Percentiles rank a stretch among this genome's conserved stretches.
Evolutionary conservation across 1,140 invertebrate species (phyloP).

Genomic region (Drosophila truncata): DNA sequence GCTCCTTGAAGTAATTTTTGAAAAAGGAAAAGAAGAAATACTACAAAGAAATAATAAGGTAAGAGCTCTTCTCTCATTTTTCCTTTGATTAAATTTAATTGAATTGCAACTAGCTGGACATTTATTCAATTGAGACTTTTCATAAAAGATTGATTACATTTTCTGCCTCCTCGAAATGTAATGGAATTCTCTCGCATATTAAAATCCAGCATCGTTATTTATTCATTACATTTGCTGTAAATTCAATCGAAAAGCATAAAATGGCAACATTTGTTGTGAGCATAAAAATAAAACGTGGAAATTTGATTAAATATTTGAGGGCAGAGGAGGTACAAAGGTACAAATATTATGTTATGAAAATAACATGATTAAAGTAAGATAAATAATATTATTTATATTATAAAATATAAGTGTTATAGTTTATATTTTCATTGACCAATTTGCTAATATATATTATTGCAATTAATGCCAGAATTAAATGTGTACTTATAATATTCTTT

Average conservation of each 20-base stretch:
- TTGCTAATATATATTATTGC: neutral
- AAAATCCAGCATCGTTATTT: constrained; percentile 19
- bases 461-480: neutral
- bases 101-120: neutral
- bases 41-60: neutral
- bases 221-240: constrained; percentile 17
- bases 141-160: constrained; percentile 6
- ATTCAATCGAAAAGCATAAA: constrained; percentile 17
- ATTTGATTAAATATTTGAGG: constrained; percentile 6
- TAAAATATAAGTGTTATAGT: neutral
- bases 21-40: neutral
- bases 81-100: neutral
- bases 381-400: neutral
- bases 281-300: neutral
- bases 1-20: neutral
- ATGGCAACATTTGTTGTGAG: constrained; percentile 2
- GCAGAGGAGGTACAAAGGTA: neutral
- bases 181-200: neutral
- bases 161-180: neutral
- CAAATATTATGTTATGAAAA: neutral
- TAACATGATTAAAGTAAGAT: too few species aligned
- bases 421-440: neutral
- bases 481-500: too few species aligned
- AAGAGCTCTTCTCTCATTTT: neutral
- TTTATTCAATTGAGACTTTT: neutral